Conservation (phyloP, 2,797 vertebrate genomes). For the Hyperoplus lanceolatus region DNA sequence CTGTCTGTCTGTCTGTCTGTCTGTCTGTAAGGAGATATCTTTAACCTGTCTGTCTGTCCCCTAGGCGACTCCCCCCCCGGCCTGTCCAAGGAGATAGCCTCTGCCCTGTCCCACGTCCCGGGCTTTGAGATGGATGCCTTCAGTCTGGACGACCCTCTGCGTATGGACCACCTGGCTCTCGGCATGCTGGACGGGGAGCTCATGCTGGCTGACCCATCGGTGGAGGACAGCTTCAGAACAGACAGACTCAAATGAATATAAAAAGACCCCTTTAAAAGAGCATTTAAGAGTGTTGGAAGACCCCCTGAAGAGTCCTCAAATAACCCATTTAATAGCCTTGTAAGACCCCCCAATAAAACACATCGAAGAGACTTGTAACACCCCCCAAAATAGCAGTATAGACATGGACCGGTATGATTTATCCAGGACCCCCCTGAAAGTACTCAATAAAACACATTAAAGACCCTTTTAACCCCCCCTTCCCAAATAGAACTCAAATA, state of each 20-base stretch:
- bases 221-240: slow-evolving; percentile 94
- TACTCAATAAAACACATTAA: no score
- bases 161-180: slow-evolving; percentile 91
- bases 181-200: slow-evolving; percentile 94
- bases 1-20: no score
- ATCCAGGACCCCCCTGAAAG: no score
- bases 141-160: slow-evolving; percentile 89
- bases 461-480: no score
- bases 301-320: not conserved
- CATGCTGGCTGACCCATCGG: slow-evolving; percentile 91
- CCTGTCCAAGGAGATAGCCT: slow-evolving; percentile 94
- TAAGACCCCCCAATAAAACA: no score
- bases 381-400: no score
- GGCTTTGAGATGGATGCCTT: slow-evolving; percentile 91
- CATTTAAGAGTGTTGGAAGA: no score
- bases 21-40: slow-evolving; percentile 66
- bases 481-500: no score
- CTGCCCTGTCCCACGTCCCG: slow-evolving; percentile 92
- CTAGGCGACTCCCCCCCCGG: slow-evolving; percentile 87
- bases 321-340: not conserved
- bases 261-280: no score
- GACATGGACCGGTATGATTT: no score
- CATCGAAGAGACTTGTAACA: no score
- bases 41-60: no score
- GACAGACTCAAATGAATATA: slow-evolving; percentile 89